Conservation (phyloP, 2,113 vertebrate species). For the Balaeniceps rex region DNA sequence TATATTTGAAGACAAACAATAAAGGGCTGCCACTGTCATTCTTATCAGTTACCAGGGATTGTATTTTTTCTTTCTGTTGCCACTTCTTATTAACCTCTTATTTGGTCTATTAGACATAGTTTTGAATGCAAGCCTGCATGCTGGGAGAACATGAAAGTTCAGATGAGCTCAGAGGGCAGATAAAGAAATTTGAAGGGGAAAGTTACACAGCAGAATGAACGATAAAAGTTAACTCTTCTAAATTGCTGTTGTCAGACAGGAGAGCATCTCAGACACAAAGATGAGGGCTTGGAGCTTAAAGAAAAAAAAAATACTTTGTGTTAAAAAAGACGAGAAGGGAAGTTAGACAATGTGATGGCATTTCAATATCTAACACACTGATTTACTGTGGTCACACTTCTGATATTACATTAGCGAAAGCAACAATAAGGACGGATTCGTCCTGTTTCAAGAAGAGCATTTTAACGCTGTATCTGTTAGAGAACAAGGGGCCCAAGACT, state of each 20-base stretch:
- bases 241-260: conserved; percentile 74
- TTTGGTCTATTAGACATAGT: conserved; percentile 86
- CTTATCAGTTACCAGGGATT: conserved; percentile 93
- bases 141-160: conserved; percentile 89
- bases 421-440: conserved; percentile 16
- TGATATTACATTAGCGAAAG: background rate
- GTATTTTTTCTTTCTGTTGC: conserved; percentile 88
- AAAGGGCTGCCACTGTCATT: conserved; percentile 95
- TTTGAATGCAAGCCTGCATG: conserved; percentile 85
- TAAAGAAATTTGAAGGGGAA: conserved; percentile 79
- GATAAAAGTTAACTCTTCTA: conserved; percentile 82
- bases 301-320: conserved; percentile 24
- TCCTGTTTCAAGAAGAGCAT: background rate
- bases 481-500: background rate
- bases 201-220: conserved; percentile 78
- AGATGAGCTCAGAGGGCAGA: conserved; percentile 86
- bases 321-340: conserved; percentile 52
- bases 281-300: conserved; percentile 44
- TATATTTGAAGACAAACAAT: conserved; percentile 97
- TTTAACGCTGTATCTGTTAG: background rate
- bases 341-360: conserved; percentile 20
- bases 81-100: conserved; percentile 98
- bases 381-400: conserved; percentile 18
- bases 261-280: conserved; percentile 63
- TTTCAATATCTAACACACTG: conserved; percentile 36